Evolutionary conservation across 35 echinoderm and acorn worm species (phyloP).

Genomic region (Lytechinus variegatus): DNA sequence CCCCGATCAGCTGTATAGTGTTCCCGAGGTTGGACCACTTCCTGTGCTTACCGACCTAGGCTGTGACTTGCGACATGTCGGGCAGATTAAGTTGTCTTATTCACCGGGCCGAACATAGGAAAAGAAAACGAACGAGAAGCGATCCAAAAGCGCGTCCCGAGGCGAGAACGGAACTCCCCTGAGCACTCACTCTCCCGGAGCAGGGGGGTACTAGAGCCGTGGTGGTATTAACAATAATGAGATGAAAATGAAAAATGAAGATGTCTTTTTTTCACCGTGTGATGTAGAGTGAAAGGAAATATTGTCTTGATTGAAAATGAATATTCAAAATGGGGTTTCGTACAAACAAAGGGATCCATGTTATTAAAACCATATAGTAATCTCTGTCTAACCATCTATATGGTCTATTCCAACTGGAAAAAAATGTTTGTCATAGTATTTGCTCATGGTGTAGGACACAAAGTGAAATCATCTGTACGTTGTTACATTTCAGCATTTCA

Average conservation of each 20-base stretch:
- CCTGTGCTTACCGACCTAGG: neutral
- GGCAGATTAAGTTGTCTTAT: slow-evolving; percentile 16
- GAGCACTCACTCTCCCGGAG: neutral
- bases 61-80: neutral
- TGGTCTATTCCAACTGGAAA: neutral
- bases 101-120: neutral
- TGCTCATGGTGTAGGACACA: neutral
- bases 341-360: neutral
- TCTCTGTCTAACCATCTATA: too few species aligned
- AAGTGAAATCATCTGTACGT: neutral
- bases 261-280: neutral
- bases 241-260: neutral
- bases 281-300: neutral
- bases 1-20: neutral
- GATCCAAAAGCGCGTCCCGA: slow-evolving; percentile 22
- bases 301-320: neutral
- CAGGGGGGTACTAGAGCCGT: neutral
- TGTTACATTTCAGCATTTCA: neutral
- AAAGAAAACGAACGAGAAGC: neutral
- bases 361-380: neutral
- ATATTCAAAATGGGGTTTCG: neutral
- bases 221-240: neutral
- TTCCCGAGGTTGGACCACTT: neutral
- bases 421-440: neutral
- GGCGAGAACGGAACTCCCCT: slow-evolving; percentile 31